Conservation (phyloP, 2,797 vertebrate genomes). For the Pseudochirops corinnae region DNA sequence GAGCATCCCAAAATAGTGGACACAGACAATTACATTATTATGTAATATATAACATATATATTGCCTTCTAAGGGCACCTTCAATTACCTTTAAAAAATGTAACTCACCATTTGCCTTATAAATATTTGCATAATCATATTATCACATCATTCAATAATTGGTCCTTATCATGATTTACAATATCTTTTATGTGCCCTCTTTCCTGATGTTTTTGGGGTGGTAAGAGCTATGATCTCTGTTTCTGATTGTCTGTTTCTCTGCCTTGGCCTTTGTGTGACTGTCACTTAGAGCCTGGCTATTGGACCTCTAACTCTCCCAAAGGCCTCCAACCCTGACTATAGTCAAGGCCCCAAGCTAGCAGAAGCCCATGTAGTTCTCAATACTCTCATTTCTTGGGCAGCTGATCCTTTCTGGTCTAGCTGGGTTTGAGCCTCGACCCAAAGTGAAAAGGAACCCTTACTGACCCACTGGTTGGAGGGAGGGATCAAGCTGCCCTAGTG, state of each 20-base stretch:
- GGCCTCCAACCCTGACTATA: background rate
- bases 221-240: constrained; percentile 9
- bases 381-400: constrained; percentile 65
- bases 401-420: constrained; percentile 77
- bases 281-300: constrained; percentile 57
- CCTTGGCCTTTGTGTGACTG: constrained; percentile 53
- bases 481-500: constrained; percentile 85
- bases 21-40: background rate
- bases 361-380: background rate
- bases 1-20: background rate
- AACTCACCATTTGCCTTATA: background rate
- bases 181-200: background rate
- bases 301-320: background rate
- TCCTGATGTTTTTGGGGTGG: background rate
- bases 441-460: constrained; percentile 83
- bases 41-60: background rate
- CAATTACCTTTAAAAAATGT: background rate
- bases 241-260: background rate
- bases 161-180: background rate
- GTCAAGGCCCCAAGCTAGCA: background rate
- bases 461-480: constrained; percentile 35
- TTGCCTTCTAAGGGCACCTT: background rate
- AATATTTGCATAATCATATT: background rate
- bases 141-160: background rate
- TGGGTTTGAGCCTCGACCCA: constrained; percentile 83